Percentiles rank a stretch among this genome's conserved stretches.
These are phyloP conservation scores for Ctenoplectra terminalis DNA, from an alignment of 1,140 invertebrate species.

Conservation along the genomic window DNA sequence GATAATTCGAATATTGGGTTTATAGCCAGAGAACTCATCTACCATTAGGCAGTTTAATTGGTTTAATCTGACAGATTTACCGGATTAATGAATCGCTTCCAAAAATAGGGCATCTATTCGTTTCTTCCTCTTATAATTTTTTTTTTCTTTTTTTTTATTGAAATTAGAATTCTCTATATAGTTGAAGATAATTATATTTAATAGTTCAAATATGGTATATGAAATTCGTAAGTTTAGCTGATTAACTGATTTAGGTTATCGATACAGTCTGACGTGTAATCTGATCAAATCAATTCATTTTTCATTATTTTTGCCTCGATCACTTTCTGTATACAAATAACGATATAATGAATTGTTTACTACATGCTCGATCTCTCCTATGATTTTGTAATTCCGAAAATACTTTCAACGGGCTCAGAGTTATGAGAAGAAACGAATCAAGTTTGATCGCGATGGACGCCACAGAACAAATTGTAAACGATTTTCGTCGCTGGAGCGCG, in stretches of 20 bases:
- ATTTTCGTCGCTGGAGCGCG: constrained; percentile 32
- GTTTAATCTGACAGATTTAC: not conserved
- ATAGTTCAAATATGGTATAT: too few species aligned
- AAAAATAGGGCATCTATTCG: not conserved
- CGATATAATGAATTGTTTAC: too few species aligned
- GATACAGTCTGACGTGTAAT: not conserved
- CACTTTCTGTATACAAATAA: too few species aligned
- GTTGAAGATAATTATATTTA: too few species aligned
- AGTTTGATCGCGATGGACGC: constrained; percentile 11
- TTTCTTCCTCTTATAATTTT: too few species aligned
- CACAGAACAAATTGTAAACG: constrained; percentile 52
- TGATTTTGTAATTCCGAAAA: not conserved
- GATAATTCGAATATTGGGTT: not conserved
- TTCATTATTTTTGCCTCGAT: not conserved
- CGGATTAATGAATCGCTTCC: not conserved
- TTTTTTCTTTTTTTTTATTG: too few species aligned
- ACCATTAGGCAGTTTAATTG: not conserved
- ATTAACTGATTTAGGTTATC: too few species aligned
- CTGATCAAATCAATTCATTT: not conserved
- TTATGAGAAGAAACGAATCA: not conserved
- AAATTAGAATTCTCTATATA: too few species aligned
- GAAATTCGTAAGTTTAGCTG: too few species aligned
- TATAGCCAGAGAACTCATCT: not conserved
- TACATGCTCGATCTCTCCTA: not conserved
- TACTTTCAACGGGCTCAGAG: not conserved